Evolutionary conservation across 2,888 invertebrate genomes (phyloP), one percentile per base, ranked within the genome.

Genomic region (Matsumyia berberina): DNA sequence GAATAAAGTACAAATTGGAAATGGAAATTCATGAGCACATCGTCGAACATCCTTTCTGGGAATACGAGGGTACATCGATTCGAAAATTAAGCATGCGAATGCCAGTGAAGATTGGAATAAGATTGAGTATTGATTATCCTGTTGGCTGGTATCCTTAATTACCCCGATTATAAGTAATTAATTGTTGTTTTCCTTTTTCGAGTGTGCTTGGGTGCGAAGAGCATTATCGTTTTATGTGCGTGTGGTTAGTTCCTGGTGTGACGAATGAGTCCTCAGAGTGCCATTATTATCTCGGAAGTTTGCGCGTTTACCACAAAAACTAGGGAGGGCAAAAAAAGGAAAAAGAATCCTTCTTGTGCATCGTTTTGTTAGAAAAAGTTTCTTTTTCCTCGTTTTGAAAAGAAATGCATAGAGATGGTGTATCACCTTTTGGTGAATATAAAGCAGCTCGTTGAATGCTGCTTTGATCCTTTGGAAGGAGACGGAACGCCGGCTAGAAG

Each of bases 91-190:
- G 33, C 51, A 46, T 46, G 12, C n/a, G 29, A 29, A 44, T 49
- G 19, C 33, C 11, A 39, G n/a, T 35, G 24, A 35, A 24, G 55
- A 73, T 66, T 74, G 55, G 17, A 44, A 66, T 17, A 57, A 67
- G 76, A 76, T 76, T 49, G 66, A 58, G 58, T 67, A 67, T 67
- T 67, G 76, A 76, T 67, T 51, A 66, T 57, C 55, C 15, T 57
- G 55, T 46, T 66, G 44, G 46, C 17, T 29, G 70, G 73, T 33
- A 31, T 66, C 74, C 64, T 37, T 74, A 74, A 74, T 66, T 74
- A 46, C 74, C n/a, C 66, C 62, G 57, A 66, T 74, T 49, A 57
- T 57, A 37, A 46, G 37, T 66, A 66, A 73, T 44, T 53, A 44
- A 62, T 73, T 73, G 60, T 55, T 55, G 15, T 64, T 37, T n/a